Base-by-base conservation (phyloP, 1,140 invertebrate genomes). In the Heterodera schachtii region DNA sequence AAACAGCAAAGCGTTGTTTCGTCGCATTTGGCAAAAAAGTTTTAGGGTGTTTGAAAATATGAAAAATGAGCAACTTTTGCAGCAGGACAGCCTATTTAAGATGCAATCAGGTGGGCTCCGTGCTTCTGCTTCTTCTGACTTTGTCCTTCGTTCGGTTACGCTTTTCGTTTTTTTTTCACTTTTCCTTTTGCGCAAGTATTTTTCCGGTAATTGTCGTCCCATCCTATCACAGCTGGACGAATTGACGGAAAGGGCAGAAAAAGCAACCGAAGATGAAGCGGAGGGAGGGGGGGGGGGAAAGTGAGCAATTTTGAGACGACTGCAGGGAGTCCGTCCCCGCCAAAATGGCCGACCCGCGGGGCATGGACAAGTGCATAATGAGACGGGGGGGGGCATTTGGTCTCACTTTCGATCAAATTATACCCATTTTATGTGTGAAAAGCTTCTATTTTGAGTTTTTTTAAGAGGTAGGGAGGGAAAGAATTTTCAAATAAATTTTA, bases 361-460 rank as follows among this genome's bases (percentile, higher is more conserved):
- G 57, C 57, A 19, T 64, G 57, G 0, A 21, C 19, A 64, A 64
- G 57, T 64, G 57, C 13, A 19, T 19, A 19, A 64, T 64, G 49
- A 64, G 49, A 11, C 6, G 49, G 49, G 49, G 49, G 49, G 49
- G 57, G 5, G 57, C 11, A 64, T 64, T 64, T 64, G 57, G 57
- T 64, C 57, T 64, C 57, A 64, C 57, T 64, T 64, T 64, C 57
- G 57, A 64, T 64, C 49, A 52, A 52, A 52, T 52, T 52, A 52
- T 52, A 2, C 6, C 49, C 6, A 52, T 52, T 8, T 52, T 52
- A 52, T 6, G 49, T 52, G 49, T 2, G 11, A 31, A 31, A 31
- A 31, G 31, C 31, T 31, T 31, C 31, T 31, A 31, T 31, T 31
- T 31, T 31, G 31, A 31, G 31, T 31, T 31, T 31, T 31, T 31